A percentile compares a stretch with the other conserved stretches of the same genome.
Evolutionary conservation across 2,888 invertebrate genomes (phyloP).

Genomic region (Disparrhopalites patrizii): DNA sequence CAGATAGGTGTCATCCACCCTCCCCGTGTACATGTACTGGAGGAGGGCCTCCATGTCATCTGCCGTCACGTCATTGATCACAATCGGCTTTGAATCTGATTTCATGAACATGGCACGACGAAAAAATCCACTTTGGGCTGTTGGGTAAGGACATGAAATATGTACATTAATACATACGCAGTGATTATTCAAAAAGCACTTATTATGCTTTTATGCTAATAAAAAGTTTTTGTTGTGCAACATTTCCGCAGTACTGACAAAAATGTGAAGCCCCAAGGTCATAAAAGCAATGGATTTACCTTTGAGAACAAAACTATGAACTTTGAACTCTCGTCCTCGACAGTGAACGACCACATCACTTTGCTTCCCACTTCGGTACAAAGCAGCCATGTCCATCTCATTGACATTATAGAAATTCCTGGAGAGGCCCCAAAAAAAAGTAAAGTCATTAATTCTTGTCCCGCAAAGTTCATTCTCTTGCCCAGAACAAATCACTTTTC

Average conservation of each 20-base stretch:
- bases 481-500: too few relatives aligned
- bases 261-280: too few relatives aligned
- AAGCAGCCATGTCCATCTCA: conserved; percentile 17
- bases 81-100: conserved; percentile 7
- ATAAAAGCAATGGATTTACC: background rate
- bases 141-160: background rate
- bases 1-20: background rate
- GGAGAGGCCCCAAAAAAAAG: too few relatives aligned
- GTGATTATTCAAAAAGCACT: too few relatives aligned
- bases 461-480: too few relatives aligned
- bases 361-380: conserved; percentile 16
- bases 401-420: conserved; percentile 29
- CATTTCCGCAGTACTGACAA: too few relatives aligned
- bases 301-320: conserved; percentile 20
- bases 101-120: conserved; percentile 18
- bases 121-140: conserved; percentile 26
- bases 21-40: conserved; percentile 25
- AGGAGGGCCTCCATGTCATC: conserved; percentile 21
- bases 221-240: too few relatives aligned
- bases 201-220: too few relatives aligned
- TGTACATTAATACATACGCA: background rate
- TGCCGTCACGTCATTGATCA: conserved; percentile 13
- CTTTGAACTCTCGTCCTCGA: conserved; percentile 19
- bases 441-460: too few relatives aligned
- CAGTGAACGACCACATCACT: conserved; percentile 20